A percentile compares a stretch with the other conserved stretches of the same genome.
Conservation (phyloP, 1,140 invertebrate genomes). For the Gyrodactylus salaris region DNA sequence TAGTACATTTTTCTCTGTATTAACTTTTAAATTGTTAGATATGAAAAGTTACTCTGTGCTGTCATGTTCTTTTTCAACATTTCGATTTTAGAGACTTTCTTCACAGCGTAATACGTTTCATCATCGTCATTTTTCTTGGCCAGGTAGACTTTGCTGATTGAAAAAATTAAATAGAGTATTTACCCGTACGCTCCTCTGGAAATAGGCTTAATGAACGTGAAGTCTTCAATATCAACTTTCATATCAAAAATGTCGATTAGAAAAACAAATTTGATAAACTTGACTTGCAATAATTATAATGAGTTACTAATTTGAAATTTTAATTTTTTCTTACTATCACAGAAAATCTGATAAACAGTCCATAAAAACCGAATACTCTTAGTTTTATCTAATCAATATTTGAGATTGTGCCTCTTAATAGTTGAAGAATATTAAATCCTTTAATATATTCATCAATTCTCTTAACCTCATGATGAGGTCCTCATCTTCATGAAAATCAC, state of each 20-base stretch:
- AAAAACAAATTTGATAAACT: too few relatives aligned
- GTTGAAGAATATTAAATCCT: too few relatives aligned
- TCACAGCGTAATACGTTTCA: not conserved
- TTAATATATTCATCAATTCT: too few relatives aligned
- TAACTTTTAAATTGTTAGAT: not conserved
- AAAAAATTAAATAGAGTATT: not conserved
- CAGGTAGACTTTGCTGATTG: slow-evolving; percentile 4
- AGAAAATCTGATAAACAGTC: too few relatives aligned
- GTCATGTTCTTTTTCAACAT: slow-evolving; percentile 1
- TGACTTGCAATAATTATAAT: too few relatives aligned
- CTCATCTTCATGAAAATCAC: too few relatives aligned
- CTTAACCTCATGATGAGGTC: too few relatives aligned
- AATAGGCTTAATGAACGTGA: not conserved
- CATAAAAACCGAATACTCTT: too few relatives aligned
- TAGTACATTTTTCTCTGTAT: not conserved
- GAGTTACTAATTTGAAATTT: too few relatives aligned
- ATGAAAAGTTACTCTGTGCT: not conserved
- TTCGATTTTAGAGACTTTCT: not conserved
- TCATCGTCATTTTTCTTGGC: not conserved
- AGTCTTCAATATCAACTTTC: not conserved
- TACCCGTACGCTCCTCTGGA: slow-evolving; percentile 4
- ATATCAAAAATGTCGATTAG: not conserved
- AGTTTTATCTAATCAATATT: too few relatives aligned
- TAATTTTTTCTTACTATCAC: too few relatives aligned
- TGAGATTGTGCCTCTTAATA: too few relatives aligned